These are phyloP conservation scores for Benthosema pterotum DNA, from an alignment of 2,797 vertebrate species.

Conservation along the genomic window DNA sequence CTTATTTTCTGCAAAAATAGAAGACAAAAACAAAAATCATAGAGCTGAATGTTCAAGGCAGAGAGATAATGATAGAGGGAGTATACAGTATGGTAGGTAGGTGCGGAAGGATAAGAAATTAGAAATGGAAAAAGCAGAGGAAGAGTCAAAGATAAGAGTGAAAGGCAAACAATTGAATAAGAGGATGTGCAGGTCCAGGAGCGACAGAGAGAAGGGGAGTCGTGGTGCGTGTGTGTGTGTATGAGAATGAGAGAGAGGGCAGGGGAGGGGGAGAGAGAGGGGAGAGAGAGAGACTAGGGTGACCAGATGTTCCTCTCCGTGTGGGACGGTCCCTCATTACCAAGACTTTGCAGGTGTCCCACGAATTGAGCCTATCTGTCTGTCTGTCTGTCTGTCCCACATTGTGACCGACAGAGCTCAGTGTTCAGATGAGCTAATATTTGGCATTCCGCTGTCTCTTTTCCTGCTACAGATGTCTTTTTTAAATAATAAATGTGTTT, in stretches of 20 bases:
- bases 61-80: conserved; percentile 3
- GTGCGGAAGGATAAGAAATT: neutral
- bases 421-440: too few relatives aligned
- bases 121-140: neutral
- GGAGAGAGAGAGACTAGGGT: conserved; percentile 11
- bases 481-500: too few relatives aligned
- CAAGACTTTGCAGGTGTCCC: too few relatives aligned
- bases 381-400: too few relatives aligned
- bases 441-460: too few relatives aligned
- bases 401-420: too few relatives aligned
- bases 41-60: neutral
- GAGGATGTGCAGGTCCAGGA: conserved; percentile 11
- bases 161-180: neutral
- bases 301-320: too few relatives aligned
- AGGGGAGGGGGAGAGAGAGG: conserved; percentile 3
- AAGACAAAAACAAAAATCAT: neutral
- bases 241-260: conserved; percentile 14
- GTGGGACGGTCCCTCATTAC: too few relatives aligned
- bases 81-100: too few relatives aligned
- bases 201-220: conserved; percentile 20
- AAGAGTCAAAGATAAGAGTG: neutral
- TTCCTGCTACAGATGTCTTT: too few relatives aligned
- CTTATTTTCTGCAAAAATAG: neutral
- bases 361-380: too few relatives aligned
- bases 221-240: conserved; percentile 14